phyloP scores from a whole-genome alignment of 92 coral and sea anemone species.

The Epizoanthus rinbou region DNA sequence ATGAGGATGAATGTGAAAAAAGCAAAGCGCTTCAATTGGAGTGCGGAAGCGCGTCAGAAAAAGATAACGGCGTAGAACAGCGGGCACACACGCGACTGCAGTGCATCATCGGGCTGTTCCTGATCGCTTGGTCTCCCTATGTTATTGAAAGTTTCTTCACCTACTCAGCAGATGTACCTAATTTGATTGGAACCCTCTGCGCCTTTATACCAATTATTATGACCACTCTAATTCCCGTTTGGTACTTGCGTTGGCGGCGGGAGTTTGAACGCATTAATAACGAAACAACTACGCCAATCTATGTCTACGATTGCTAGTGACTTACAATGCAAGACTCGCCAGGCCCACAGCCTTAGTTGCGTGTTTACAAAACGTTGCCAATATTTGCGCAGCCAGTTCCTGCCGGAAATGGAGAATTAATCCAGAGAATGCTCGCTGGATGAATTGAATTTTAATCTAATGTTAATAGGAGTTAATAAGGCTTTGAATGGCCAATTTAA shows the following conservation, averaged over 20 bases:
- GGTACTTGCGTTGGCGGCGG: conserved; percentile 81
- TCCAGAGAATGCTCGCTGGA: background rate
- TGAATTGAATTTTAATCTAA: conserved; percentile 1
- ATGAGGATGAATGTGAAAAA: conserved; percentile 56
- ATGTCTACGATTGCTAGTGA: conserved; percentile 23
- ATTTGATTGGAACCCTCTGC: conserved; percentile 83
- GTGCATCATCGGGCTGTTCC: conserved; percentile 81
- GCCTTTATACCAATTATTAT: conserved; percentile 92
- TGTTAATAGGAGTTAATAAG: too few relatives aligned
- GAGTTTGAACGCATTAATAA: conserved; percentile 53
- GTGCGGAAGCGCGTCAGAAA: conserved; percentile 36
- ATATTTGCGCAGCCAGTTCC: conserved; percentile 1
- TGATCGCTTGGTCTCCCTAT: conserved; percentile 93
- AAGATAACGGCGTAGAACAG: conserved; percentile 5
- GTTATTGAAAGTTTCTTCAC: conserved; percentile 94
- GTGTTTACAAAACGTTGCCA: background rate
- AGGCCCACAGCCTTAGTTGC: background rate
- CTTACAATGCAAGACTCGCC: background rate
- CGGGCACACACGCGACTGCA: conserved; percentile 84
- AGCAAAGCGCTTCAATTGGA: conserved; percentile 48
- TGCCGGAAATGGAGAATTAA: background rate
- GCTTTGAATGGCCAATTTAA: too few relatives aligned
- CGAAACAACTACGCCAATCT: conserved; percentile 1
- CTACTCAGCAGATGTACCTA: conserved; percentile 71
- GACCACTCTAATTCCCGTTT: conserved; percentile 90